Evolutionary conservation across 2,888 invertebrate species (phyloP).

Genomic region (Chaetogeoica ovagalla): DNA sequence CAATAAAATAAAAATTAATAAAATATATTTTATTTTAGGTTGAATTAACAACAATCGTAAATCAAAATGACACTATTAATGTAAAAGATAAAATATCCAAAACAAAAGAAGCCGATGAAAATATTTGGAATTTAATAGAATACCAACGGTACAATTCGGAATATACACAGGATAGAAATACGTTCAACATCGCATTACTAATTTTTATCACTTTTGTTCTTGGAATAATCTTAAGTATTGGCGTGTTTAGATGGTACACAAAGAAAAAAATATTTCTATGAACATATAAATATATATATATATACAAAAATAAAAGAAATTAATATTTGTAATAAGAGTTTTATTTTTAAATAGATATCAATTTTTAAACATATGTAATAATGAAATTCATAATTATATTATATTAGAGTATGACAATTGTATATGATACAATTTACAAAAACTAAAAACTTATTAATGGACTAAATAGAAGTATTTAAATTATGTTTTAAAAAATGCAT

Average conservation of each 20-base stretch:
- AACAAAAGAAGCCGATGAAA: constrained; percentile 20
- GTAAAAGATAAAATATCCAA: background rate
- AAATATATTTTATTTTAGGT: constrained; percentile 13
- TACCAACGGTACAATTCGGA: constrained; percentile 10
- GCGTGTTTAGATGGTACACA: constrained; percentile 22
- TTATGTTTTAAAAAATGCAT: constrained; percentile 13
- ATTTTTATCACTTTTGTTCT: background rate
- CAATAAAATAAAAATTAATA: no score
- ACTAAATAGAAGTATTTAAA: constrained; percentile 14
- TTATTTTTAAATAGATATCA: constrained; percentile 23
- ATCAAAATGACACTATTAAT: background rate
- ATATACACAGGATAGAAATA: background rate
- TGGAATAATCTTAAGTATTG: background rate
- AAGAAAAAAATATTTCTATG: constrained; percentile 14
- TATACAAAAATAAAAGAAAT: background rate
- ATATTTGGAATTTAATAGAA: constrained; percentile 40
- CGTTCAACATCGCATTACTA: constrained; percentile 1
- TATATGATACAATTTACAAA: constrained; percentile 1
- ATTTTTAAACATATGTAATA: constrained; percentile 19
- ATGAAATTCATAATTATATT: constrained; percentile 9
- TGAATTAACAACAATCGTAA: background rate
- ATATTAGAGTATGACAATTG: background rate
- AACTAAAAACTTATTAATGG: constrained; percentile 14
- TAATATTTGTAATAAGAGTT: constrained; percentile 4
- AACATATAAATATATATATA: background rate